Evolutionary conservation across 1,140 invertebrate genomes (phyloP), one percentile per base, ranked within the genome.

Genomic region (Caenorhabditis remanei): DNA sequence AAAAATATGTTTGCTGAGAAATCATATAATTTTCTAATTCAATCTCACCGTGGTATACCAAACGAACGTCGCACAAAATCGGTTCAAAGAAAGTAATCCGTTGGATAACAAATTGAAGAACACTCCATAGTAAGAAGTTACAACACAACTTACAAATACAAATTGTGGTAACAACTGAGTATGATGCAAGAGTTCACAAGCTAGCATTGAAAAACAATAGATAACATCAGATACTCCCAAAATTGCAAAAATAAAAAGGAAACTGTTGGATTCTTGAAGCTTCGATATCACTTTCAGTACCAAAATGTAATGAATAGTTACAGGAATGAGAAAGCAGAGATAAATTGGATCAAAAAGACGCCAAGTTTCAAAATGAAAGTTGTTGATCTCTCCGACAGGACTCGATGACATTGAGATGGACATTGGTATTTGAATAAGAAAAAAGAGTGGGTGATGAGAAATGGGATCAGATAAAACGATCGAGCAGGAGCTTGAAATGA

Each of bases 21-120:
- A 58, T 16, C 8, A 19, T 8, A 0, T 58, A 16, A 19, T n/a
- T 16, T 21, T 58, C n/a, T 21, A 53, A 53, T 13, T 53, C 9
- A 53, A 50, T 50, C 41, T 67, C 16, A 71, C 65, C 40, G 65
- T 71, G 46, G 9, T 71, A 71, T 71, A 71, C 65, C 65, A 71
- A 43, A 71, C 65, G 7, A 40, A 71, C 4, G 65, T 71, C 1
- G 65, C 65, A 46, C 65, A 71, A 43, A 71, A 71, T 24, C 65
- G 11, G 19, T 71, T 71, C 14, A 71, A 14, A 0, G 65, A 71
- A 0, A 71, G 65, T 71, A 71, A 71, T 46, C 65, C 65, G 46
- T 71, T 71, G 5, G 65, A 71, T 14, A 71, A 16, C 41, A 71
- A 46, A 46, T 71, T 71, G 21, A 71, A 71, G 19, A 71, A 71